These are phyloP conservation scores for Echiichthys vipera DNA, from an alignment of 2,797 vertebrate species.

Conservation along the genomic window DNA sequence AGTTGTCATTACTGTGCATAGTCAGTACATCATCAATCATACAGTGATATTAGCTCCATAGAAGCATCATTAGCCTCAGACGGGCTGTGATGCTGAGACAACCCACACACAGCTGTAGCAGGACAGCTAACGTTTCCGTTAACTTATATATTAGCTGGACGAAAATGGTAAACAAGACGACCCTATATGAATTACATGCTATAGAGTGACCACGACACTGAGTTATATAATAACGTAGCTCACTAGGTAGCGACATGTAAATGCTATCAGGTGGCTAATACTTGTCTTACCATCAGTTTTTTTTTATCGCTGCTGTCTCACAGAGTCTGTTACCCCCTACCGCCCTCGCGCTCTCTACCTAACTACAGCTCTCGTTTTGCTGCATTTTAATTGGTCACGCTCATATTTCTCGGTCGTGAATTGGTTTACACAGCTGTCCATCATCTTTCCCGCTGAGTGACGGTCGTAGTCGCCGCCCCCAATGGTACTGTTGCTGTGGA, in stretches of 20 bases:
- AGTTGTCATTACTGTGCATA: background rate
- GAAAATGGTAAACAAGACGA: background rate
- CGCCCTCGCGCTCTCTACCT: slow-evolving; percentile 57
- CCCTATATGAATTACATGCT: background rate
- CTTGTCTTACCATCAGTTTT: slow-evolving; percentile 69
- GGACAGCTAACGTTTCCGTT: slow-evolving; percentile 46
- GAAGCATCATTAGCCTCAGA: background rate
- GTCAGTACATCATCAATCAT: background rate
- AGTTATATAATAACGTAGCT: background rate
- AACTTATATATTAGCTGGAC: slow-evolving; percentile 6
- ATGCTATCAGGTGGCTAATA: background rate
- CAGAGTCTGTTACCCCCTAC: slow-evolving; percentile 13
- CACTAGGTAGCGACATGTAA: rapidly evolving
- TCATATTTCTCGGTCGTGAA: background rate
- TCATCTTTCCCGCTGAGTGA: slow-evolving; percentile 10
- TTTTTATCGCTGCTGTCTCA: slow-evolving; percentile 34
- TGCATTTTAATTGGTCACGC: slow-evolving; percentile 62
- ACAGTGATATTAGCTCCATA: slow-evolving; percentile 6
- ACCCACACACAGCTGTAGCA: slow-evolving; percentile 46
- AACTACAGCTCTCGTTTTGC: slow-evolving; percentile 10
- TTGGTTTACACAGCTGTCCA: slow-evolving; percentile 53
- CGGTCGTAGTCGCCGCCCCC: background rate
- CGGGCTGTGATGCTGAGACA: slow-evolving; percentile 41
- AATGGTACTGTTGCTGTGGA: slow-evolving; percentile 57
- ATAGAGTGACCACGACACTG: background rate